Percentiles rank a stretch among this genome's conserved stretches.
phyloP scores from a whole-genome alignment of 2,888 invertebrate genomes.

The Ischnus inquisitorius region DNA sequence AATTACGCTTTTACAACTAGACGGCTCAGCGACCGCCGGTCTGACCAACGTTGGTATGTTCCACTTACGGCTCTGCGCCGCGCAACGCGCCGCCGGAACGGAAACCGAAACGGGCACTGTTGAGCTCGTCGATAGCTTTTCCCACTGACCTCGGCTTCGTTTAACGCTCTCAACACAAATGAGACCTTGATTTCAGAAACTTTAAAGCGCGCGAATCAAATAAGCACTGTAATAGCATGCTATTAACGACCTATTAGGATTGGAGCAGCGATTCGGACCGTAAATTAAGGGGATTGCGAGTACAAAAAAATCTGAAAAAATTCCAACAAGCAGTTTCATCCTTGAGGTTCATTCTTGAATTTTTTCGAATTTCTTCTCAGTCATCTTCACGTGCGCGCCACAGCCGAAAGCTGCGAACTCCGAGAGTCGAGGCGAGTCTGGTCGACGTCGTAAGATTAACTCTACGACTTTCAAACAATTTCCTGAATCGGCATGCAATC shows the following conservation, averaged over 20 bases:
- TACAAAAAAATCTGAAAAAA: too few species aligned
- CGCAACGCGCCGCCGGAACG: constrained; percentile 24
- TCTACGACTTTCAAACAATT: too few species aligned
- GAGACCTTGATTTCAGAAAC: neutral
- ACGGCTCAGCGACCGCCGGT: constrained; percentile 36
- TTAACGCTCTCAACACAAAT: neutral
- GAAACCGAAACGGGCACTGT: constrained; percentile 29
- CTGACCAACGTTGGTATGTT: constrained; percentile 51
- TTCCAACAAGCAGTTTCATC: too few species aligned
- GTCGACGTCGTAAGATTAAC: too few species aligned
- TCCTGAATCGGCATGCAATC: too few species aligned
- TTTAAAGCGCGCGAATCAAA: neutral
- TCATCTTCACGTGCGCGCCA: too few species aligned
- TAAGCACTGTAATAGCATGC: neutral
- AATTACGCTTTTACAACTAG: constrained; percentile 58
- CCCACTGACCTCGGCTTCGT: constrained; percentile 17
- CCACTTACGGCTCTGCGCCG: constrained; percentile 31
- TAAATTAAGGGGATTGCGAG: too few species aligned
- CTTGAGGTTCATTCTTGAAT: too few species aligned
- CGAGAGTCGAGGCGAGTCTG: too few species aligned
- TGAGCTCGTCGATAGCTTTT: constrained; percentile 21
- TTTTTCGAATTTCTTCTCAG: too few species aligned
- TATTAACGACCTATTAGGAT: neutral
- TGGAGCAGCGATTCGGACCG: neutral
- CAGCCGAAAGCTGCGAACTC: too few species aligned